Base-by-base conservation (phyloP, 2,113 vertebrate genomes). In the Taurulus bubalis region DNA sequence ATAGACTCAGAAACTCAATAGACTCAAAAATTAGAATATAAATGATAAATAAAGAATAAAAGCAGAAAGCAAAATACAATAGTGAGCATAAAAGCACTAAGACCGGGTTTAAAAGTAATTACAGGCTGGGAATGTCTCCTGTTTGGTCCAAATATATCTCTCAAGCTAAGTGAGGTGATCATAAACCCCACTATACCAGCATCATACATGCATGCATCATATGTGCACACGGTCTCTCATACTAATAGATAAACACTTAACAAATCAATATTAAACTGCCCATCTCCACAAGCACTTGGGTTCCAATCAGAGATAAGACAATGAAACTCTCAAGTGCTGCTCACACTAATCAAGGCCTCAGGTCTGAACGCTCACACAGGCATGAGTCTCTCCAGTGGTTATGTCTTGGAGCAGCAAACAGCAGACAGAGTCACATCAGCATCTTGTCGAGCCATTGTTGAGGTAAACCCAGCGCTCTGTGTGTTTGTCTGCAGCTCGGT, bases 271-370 rank as follows among this genome's bases (percentile, higher is more conserved):
- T 71, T 32, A 67, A 47, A 62, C 26, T 56, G 20, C 60, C 28
- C 15, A 24, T 71, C 60, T 55, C 40, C 7, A 60, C 26, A 77
- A 55, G 15, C 38, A 42, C 38, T 66, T 51, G 12, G 15, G 24
- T 58, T 77, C 9, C 6, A 77, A 82, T 87, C n/a, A 62, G 69
- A 83, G 71, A 71, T 63, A 20, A 85, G 59, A 77, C 75, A 62
- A 66, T 58, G 67, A 65, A 75, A 69, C 15, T 71, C 63, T 62
- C 18, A 15, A 28, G 40, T 26, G 42, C 64, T 26, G 42, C 64
- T 71, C 42, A 56, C 53, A 68, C 56, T 63, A 71, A 85, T 83
- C 69, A 77, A 47, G 84, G 28, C 40, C 8, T 12, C 26, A 20
- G 28, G 16, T 56, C 38, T 30, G 18, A n/a, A 64, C 8, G 20